Evolutionary conservation across 2,113 vertebrate genomes (phyloP), one percentile per base, ranked within the genome.

Genomic region (Chionodraco myersi): DNA sequence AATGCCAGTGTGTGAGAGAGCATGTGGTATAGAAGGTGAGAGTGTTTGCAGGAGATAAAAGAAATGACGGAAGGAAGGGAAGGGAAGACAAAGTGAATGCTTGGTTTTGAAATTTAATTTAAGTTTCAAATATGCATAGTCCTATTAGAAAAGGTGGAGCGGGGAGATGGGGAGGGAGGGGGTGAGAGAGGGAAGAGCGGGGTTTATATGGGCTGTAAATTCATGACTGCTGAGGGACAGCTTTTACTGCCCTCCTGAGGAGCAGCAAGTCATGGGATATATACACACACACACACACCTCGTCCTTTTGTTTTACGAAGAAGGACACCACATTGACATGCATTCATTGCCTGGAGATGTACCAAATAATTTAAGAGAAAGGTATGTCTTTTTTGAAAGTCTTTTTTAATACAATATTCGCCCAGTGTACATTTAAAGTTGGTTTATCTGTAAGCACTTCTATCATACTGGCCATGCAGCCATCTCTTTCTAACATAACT

Each of bases 181-280:
- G 49, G n/a, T 21, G 52, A 63, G 48, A 53, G 34, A n/a, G 74
- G 72, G 63, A 54, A 59, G 61, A 56, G 77, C 15, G 10, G 44
- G 26, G 71, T 91, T 93, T 89, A 93, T 88, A 77, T 79, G 75
- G 72, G 79, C 75, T 90, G 82, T 92, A 91, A 91, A 93, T 88
- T 86, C 74, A 53, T 45, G 56, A 68, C 69, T 72, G 73, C 68
- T 68, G 84, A 77, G 77, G 82, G 88, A 86, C 66, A 71, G 82
- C 44, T 90, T 92, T 92, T 90, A 92, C 82, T 84, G 83, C 89
- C 67, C 84, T 83, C 81, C 56, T 82, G 85, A 90, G 82, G 88
- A 88, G 78, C 71, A 69, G 51, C 34, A 75, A 90, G 91, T 88
- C 87, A 87, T 79, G 60, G 81, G 80, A 2, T 15, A 12, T 16